These are phyloP conservation scores for Drosophila ustulata DNA, from an alignment of 2,888 invertebrate genomes.

Conservation along the genomic window DNA sequence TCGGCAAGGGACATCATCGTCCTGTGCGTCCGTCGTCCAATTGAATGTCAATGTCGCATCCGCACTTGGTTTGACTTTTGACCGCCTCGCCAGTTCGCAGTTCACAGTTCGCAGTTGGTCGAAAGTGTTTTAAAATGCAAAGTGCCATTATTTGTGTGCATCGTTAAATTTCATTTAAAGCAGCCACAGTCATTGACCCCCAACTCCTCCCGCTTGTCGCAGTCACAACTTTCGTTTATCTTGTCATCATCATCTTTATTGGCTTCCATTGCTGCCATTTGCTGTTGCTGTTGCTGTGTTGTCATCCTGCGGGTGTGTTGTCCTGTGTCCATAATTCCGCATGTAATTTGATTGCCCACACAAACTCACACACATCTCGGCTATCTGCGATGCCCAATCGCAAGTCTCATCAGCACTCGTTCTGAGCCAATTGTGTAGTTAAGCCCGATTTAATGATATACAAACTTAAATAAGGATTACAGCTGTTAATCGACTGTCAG, in stretches of 20 bases:
- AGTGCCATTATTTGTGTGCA: constrained; percentile 75
- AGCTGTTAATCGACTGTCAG: constrained; percentile 10
- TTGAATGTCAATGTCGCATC: constrained; percentile 68
- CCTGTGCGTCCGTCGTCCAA: constrained; percentile 36
- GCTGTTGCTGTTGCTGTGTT: constrained; percentile 15
- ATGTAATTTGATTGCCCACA: constrained; percentile 70
- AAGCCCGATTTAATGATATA: constrained; percentile 9
- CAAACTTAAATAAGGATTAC: constrained; percentile 7
- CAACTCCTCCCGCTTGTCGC: constrained; percentile 3
- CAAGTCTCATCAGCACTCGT: constrained; percentile 35
- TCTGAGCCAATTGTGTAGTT: constrained; percentile 17
- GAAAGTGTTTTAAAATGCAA: constrained; percentile 77
- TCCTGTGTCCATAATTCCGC: constrained; percentile 65
- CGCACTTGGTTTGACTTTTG: constrained; percentile 55
- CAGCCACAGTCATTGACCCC: constrained; percentile 35
- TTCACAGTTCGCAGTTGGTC: constrained; percentile 20
- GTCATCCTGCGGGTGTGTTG: constrained; percentile 52
- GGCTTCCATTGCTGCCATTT: constrained; percentile 43
- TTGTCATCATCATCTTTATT: constrained; percentile 73
- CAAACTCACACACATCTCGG: constrained; percentile 36
- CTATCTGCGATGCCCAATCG: constrained; percentile 46
- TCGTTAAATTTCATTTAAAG: constrained; percentile 80
- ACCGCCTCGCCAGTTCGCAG: constrained; percentile 37
- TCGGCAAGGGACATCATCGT: constrained; percentile 14
- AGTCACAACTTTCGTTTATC: constrained; percentile 62